Percentiles rank a stretch among this genome's conserved stretches.
Conservation (phyloP, 2,888 invertebrate genomes). For the Erebia palarica region DNA sequence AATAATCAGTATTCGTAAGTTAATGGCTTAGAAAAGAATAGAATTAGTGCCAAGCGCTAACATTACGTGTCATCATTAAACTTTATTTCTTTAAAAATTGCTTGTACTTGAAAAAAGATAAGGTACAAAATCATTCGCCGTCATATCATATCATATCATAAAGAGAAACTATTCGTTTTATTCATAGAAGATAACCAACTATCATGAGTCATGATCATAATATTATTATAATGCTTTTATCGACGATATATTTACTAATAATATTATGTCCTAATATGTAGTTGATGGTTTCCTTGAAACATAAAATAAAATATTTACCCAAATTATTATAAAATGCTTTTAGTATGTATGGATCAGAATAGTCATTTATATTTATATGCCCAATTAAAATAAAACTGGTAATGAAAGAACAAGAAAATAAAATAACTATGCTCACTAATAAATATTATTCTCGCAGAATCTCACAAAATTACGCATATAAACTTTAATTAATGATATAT, state of each 20-base stretch:
- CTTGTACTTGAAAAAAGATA: slow-evolving; percentile 29
- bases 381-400: background rate
- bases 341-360: slow-evolving; percentile 33
- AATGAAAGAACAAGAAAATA: background rate
- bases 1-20: slow-evolving; percentile 38
- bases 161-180: slow-evolving; percentile 28
- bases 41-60: slow-evolving; percentile 43
- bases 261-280: background rate
- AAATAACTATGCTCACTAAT: background rate
- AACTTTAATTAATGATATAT: slow-evolving; percentile 9
- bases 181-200: slow-evolving; percentile 15
- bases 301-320: slow-evolving; percentile 32
- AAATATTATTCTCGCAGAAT: slow-evolving; percentile 8
- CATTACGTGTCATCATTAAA: slow-evolving; percentile 15
- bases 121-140: slow-evolving; percentile 75
- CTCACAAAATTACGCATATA: slow-evolving; percentile 3
- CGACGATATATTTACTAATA: slow-evolving; percentile 27
- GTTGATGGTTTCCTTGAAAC: slow-evolving; percentile 23
- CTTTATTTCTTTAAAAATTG: slow-evolving; percentile 16
- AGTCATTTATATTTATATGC: slow-evolving; percentile 25
- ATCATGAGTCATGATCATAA: slow-evolving; percentile 9
- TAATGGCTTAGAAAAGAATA: slow-evolving; percentile 29
- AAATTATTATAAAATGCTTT: slow-evolving; percentile 30
- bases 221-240: slow-evolving; percentile 17
- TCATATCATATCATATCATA: slow-evolving; percentile 78